These are phyloP conservation scores for Sylvicola cinctus DNA, from an alignment of 2,888 invertebrate genomes.

Conservation along the genomic window DNA sequence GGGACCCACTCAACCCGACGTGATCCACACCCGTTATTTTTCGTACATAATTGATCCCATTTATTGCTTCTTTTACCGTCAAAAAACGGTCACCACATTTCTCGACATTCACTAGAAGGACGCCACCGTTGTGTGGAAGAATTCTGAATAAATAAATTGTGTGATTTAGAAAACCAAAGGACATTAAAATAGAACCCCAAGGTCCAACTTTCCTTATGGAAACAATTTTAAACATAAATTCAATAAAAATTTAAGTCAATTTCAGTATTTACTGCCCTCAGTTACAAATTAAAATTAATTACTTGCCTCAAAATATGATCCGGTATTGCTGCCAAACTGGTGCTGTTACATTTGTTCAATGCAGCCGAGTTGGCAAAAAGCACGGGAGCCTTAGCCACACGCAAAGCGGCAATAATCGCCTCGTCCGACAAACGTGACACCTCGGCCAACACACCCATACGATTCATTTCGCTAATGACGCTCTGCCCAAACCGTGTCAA, in stretches of 20 bases:
- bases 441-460: constrained; percentile 48
- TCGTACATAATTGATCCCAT: constrained; percentile 43
- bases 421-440: constrained; percentile 39
- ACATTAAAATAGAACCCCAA: no score
- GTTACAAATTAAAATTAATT: no score
- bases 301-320: no score
- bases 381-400: constrained; percentile 38
- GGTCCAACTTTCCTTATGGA: no score
- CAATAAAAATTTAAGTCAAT: no score
- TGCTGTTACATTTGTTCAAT: constrained; percentile 36
- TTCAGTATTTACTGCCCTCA: no score
- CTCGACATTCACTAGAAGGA: constrained; percentile 41
- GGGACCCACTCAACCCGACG: constrained; percentile 35
- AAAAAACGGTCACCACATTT: constrained; percentile 23
- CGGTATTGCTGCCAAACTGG: no score
- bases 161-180: neutral
- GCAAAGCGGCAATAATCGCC: constrained; percentile 38
- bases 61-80: constrained; percentile 25
- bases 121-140: constrained; percentile 32
- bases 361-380: constrained; percentile 45
- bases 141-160: constrained; percentile 11
- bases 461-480: constrained; percentile 43
- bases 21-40: constrained; percentile 42
- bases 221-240: no score
- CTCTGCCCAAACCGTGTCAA: constrained; percentile 29